phyloP scores from a whole-genome alignment of 2,888 invertebrate genomes.

The Liodrosophila aerea region DNA sequence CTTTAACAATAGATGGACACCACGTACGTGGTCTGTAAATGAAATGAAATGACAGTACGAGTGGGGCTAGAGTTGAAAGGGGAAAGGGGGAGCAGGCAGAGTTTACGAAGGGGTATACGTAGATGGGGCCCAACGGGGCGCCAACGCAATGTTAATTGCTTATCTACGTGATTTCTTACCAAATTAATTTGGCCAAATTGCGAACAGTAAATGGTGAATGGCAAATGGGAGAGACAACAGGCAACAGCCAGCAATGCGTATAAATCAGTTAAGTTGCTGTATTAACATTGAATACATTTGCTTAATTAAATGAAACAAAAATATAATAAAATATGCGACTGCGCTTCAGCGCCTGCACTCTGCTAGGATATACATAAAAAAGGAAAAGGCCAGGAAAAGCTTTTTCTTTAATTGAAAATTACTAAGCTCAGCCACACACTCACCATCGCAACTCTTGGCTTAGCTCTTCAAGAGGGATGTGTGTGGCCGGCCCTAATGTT shows the following conservation, averaged over 20 bases:
- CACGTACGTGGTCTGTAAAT: conserved; percentile 65
- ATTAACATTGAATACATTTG: conserved; percentile 77
- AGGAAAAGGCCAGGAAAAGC: conserved; percentile 39
- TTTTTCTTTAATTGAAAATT: conserved; percentile 68
- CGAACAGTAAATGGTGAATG: conserved; percentile 42
- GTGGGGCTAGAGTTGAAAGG: background rate
- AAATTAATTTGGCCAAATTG: conserved; percentile 80
- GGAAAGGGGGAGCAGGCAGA: background rate
- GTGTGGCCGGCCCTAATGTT: conserved; percentile 3
- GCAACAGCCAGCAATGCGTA: conserved; percentile 21
- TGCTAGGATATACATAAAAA: background rate
- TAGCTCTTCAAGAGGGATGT: conserved; percentile 10
- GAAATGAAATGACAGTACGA: conserved; percentile 40
- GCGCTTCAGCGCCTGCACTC: background rate
- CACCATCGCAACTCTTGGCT: background rate
- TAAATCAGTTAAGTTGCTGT: conserved; percentile 76
- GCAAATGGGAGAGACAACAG: conserved; percentile 15
- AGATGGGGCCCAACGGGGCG: conserved; percentile 29
- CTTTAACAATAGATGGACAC: conserved; percentile 64
- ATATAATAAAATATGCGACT: conserved; percentile 51
- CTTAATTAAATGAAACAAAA: conserved; percentile 70
- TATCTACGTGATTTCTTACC: conserved; percentile 81
- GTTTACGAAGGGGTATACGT: background rate
- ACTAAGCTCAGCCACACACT: conserved; percentile 24
- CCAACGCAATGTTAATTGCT: conserved; percentile 78